Evolutionary conservation across 2,888 invertebrate species (phyloP).

Genomic region (Minunthozetes semirufus): DNA sequence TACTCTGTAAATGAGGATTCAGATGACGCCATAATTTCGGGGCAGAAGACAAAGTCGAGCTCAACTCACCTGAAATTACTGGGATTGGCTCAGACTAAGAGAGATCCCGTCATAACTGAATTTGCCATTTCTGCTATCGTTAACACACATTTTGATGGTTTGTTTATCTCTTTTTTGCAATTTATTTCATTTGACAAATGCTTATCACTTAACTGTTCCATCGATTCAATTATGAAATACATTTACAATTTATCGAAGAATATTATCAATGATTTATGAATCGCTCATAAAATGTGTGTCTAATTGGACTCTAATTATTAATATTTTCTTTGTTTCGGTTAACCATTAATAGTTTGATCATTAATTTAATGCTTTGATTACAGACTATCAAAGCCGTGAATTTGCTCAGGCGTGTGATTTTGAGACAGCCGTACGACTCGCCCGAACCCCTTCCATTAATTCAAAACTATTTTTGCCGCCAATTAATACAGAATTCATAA

Average conservation of each 20-base stretch:
- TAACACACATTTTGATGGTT: background rate
- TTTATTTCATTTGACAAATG: no score
- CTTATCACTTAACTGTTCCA: no score
- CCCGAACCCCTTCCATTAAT: slow-evolving; percentile 63
- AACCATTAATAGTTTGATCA: no score
- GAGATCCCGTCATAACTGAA: background rate
- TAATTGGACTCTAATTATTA: no score
- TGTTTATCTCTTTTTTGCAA: no score
- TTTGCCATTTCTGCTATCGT: background rate
- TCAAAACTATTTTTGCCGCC: slow-evolving; percentile 67
- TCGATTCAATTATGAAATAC: no score
- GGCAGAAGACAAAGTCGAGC: background rate
- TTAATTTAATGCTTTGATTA: background rate
- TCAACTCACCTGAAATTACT: background rate
- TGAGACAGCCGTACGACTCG: slow-evolving; percentile 67
- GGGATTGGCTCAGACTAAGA: background rate
- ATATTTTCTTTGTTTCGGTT: no score
- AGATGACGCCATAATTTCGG: background rate
- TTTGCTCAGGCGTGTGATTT: slow-evolving; percentile 72
- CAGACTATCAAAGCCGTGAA: slow-evolving; percentile 60
- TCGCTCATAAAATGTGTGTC: no score
- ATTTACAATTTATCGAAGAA: no score
- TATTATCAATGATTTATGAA: no score
- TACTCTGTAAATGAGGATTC: background rate
- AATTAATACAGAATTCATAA: slow-evolving; percentile 41